These are phyloP conservation scores for Erebia aethiops DNA, from an alignment of 2,888 invertebrate genomes.

Conservation along the genomic window DNA sequence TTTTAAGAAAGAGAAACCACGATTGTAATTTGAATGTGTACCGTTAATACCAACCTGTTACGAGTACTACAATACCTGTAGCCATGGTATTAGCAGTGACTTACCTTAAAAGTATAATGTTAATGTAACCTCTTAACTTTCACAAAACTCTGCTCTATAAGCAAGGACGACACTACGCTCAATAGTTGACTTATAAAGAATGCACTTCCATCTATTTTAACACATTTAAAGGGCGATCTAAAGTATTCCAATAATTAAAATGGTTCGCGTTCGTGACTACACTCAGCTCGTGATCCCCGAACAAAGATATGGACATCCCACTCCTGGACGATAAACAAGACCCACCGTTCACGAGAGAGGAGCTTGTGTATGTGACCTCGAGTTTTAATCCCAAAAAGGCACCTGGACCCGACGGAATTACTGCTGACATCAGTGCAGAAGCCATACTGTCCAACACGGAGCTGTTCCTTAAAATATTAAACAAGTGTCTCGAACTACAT, in stretches of 20 bases:
- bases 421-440: too few relatives aligned
- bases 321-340: too few relatives aligned
- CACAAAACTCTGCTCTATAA: constrained; percentile 1
- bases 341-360: too few relatives aligned
- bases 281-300: constrained; percentile 38
- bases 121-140: constrained; percentile 5
- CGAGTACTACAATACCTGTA: constrained; percentile 7
- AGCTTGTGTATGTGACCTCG: too few relatives aligned
- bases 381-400: too few relatives aligned
- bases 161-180: background rate
- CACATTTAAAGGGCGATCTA: constrained; percentile 2
- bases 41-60: constrained; percentile 10
- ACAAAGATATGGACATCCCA: too few relatives aligned
- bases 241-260: constrained; percentile 11
- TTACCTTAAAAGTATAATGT: constrained; percentile 5
- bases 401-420: too few relatives aligned
- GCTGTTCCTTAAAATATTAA: too few relatives aligned
- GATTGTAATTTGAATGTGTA: constrained; percentile 21
- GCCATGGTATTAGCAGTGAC: constrained; percentile 5
- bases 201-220: background rate
- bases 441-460: too few relatives aligned
- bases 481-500: too few relatives aligned
- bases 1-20: constrained; percentile 61
- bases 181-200: constrained; percentile 5
- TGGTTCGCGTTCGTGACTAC: constrained; percentile 50